phyloP scores from a whole-genome alignment of 37 sponge, comb jelly and placozoan species.

The Agelas oroides region DNA sequence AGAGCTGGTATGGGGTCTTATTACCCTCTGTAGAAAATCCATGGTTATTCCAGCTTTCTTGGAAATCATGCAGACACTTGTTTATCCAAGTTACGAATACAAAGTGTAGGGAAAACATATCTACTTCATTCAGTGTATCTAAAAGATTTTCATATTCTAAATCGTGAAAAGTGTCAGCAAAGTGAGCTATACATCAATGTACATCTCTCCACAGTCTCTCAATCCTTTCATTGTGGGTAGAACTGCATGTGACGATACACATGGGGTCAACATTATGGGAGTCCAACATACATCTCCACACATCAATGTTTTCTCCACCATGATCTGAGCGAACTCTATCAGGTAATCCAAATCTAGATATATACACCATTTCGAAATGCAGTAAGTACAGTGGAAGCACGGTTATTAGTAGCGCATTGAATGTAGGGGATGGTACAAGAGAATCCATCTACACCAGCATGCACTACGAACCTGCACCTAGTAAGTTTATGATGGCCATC shows the following conservation, averaged over 20 bases:
- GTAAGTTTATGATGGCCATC: too few species aligned
- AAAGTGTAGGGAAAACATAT: slow-evolving; percentile 50
- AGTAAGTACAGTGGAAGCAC: slow-evolving; percentile 30
- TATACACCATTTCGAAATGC: slow-evolving; percentile 10
- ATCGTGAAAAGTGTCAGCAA: not conserved
- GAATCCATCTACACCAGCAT: too few species aligned
- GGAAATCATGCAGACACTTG: slow-evolving; percentile 18
- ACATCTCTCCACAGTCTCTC: slow-evolving; percentile 69
- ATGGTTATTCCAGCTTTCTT: slow-evolving; percentile 58
- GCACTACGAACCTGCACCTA: too few species aligned
- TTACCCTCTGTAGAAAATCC: slow-evolving; percentile 38
- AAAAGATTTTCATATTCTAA: slow-evolving; percentile 29
- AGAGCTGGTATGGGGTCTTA: slow-evolving; percentile 33
- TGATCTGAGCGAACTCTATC: slow-evolving; percentile 31
- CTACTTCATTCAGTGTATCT: slow-evolving; percentile 39
- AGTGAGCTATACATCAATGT: slow-evolving; percentile 18
- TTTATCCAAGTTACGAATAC: slow-evolving; percentile 52
- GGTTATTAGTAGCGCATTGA: too few species aligned
- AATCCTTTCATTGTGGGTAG: too few species aligned
- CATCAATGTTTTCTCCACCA: slow-evolving; percentile 51
- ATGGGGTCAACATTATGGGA: too few species aligned
- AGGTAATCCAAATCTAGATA: slow-evolving; percentile 37
- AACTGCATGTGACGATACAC: too few species aligned
- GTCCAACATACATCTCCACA: too few species aligned
- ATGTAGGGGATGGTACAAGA: too few species aligned